Base-by-base conservation (phyloP, 2,888 invertebrate species). In the Dioctria linearis region DNA sequence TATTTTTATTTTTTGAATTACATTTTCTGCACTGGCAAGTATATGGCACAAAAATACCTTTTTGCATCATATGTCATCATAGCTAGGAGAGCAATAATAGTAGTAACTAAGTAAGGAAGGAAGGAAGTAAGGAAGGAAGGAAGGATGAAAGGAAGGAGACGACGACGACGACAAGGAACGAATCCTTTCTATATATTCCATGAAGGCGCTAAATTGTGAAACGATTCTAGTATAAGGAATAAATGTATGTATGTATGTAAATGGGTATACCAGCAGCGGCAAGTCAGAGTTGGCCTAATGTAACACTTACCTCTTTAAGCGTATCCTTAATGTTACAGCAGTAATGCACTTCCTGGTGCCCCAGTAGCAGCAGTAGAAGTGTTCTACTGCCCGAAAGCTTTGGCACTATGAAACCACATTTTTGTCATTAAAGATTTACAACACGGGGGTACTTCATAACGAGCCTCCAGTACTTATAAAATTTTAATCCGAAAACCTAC, bases 281-380 rank as follows among this genome's bases (percentile, higher is more conserved):
- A 25, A 25, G 25, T 25, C 25, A 25, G 13, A 61, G 61, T 61
- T 71, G 57, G 73, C 76, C 63, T 63, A 61, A 46, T 76, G 46
- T 76, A 63, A 76, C 76, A 76, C 76, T 76, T 63, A 76, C 76
- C 76, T 76, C 76, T 63, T 76, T 63, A 76, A 73, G 73, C 59
- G 76, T 46, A 63, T 76, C 63, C 76, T 76, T 63, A 46, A 76
- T 42, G 42, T 76, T 76, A 39, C 61, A 63, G 25, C 25, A 25
- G 63, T 63, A 76, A 76, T 76, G 61, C 63, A 63, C 63, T 76
- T 76, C 76, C 76, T 76, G 63, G 76, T 76, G 76, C 46, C 76
- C 76, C 63, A 66, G 43, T 66, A 13, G 66, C 59, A 61, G 61
- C 59, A 46, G 75, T n/a, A 49, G 63, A 76, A 63, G 63, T 76